phyloP scores from a whole-genome alignment of 2,113 vertebrate genomes.

The Oryzias woworae region DNA sequence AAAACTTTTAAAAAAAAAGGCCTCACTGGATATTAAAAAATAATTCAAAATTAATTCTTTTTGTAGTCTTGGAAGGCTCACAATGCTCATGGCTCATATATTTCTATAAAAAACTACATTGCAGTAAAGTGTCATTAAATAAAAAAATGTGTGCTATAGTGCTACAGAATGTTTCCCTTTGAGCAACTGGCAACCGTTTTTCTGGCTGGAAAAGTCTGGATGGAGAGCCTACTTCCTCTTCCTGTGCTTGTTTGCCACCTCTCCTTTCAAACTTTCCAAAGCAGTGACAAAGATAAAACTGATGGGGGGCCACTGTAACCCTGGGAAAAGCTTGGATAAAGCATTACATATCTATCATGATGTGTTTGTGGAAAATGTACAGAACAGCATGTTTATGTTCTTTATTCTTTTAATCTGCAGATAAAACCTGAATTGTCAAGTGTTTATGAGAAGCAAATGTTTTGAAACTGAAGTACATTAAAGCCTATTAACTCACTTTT shows the following conservation, averaged over 20 bases:
- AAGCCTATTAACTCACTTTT: neutral
- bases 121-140: neutral
- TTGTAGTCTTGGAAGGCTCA: no score
- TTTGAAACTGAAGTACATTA: no score
- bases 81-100: slow-evolving; percentile 1
- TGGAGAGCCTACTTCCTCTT: slow-evolving; percentile 57
- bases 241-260: slow-evolving; percentile 62
- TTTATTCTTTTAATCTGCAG: neutral
- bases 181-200: slow-evolving; percentile 18
- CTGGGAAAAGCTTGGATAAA: slow-evolving; percentile 22
- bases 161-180: slow-evolving; percentile 20
- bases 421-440: neutral
- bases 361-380: neutral
- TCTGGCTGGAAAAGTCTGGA: slow-evolving; percentile 35
- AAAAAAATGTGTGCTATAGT: slow-evolving; percentile 2
- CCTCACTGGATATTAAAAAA: no score
- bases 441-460: neutral
- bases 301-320: slow-evolving; percentile 1
- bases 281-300: slow-evolving; percentile 25
- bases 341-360: neutral
- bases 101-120: neutral
- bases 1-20: no score
- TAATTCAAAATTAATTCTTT: no score
- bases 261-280: slow-evolving; percentile 50
- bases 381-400: neutral